Conservation (phyloP, 2,888 invertebrate species). For the Cephalotes varians region DNA sequence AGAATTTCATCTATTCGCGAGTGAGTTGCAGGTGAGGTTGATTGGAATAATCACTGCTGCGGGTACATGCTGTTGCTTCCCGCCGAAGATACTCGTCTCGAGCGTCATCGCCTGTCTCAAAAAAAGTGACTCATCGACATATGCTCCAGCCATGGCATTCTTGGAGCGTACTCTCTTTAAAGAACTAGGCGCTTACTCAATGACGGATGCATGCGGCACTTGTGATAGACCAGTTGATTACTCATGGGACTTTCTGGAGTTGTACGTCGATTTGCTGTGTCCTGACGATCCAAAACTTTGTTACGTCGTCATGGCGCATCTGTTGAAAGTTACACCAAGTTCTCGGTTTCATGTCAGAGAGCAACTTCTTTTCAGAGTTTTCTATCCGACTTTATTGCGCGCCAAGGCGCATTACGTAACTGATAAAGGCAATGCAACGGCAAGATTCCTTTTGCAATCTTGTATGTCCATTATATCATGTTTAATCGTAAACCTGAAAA, state of each 20-base stretch:
- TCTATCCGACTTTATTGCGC: conserved; percentile 88
- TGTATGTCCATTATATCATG: conserved; percentile 88
- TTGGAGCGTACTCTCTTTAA: conserved; percentile 88
- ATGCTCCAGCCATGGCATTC: conserved; percentile 86
- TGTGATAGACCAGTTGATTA: conserved; percentile 78
- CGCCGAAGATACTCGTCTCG: conserved; percentile 87
- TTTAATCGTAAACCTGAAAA: conserved; percentile 87
- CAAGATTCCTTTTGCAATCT: conserved; percentile 88
- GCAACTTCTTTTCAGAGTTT: conserved; percentile 88
- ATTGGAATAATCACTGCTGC: conserved; percentile 87
- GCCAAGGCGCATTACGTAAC: conserved; percentile 86
- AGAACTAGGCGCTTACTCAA: conserved; percentile 87
- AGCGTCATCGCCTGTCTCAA: conserved; percentile 87
- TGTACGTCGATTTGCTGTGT: conserved; percentile 88
- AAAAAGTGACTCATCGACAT: conserved; percentile 76
- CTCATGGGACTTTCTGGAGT: conserved; percentile 88
- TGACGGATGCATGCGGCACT: conserved; percentile 83
- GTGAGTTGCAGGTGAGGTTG: conserved; percentile 86
- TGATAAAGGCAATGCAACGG: conserved; percentile 86
- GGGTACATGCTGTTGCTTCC: conserved; percentile 89
- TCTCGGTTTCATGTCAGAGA: conserved; percentile 87
- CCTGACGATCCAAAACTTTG: conserved; percentile 87
- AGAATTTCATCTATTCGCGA: conserved; percentile 85
- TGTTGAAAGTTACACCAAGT: conserved; percentile 88
- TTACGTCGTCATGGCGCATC: conserved; percentile 88